Evolutionary conservation across 2,888 invertebrate genomes (phyloP).

Genomic region (Gasteruption jaculator): DNA sequence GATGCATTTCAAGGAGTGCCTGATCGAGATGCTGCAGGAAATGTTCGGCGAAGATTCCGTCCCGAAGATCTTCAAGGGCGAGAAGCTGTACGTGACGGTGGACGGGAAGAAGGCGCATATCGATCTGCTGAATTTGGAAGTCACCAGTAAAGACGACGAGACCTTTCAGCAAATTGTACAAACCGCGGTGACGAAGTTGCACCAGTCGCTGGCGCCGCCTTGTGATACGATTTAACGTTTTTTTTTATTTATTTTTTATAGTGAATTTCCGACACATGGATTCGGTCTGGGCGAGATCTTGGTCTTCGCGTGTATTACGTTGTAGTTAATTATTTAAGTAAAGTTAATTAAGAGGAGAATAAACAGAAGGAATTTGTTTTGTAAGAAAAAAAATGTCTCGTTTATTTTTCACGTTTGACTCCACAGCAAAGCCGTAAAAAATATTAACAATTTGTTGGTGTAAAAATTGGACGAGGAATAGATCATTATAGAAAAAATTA

Average conservation of each 20-base stretch:
- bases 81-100: slow-evolving; percentile 79
- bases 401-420: too few relatives aligned
- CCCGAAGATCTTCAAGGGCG: slow-evolving; percentile 89
- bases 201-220: slow-evolving; percentile 72
- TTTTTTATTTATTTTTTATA: slow-evolving; percentile 2
- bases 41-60: slow-evolving; percentile 95
- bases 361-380: too few relatives aligned
- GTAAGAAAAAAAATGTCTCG: too few relatives aligned
- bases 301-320: too few relatives aligned
- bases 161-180: slow-evolving; percentile 77
- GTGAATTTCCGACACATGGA: too few relatives aligned
- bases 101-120: slow-evolving; percentile 82
- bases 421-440: too few relatives aligned
- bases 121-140: slow-evolving; percentile 76
- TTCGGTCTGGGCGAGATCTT: too few relatives aligned
- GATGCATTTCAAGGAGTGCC: slow-evolving; percentile 89
- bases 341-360: too few relatives aligned
- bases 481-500: too few relatives aligned
- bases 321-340: too few relatives aligned
- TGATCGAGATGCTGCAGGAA: slow-evolving; percentile 85
- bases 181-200: slow-evolving; percentile 79
- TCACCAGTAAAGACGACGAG: slow-evolving; percentile 77
- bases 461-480: too few relatives aligned
- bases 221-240: slow-evolving; percentile 34
- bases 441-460: too few relatives aligned